Evolutionary conservation across 1,140 invertebrate genomes (phyloP).

Genomic region (Bombus haemorrhoidalis): DNA sequence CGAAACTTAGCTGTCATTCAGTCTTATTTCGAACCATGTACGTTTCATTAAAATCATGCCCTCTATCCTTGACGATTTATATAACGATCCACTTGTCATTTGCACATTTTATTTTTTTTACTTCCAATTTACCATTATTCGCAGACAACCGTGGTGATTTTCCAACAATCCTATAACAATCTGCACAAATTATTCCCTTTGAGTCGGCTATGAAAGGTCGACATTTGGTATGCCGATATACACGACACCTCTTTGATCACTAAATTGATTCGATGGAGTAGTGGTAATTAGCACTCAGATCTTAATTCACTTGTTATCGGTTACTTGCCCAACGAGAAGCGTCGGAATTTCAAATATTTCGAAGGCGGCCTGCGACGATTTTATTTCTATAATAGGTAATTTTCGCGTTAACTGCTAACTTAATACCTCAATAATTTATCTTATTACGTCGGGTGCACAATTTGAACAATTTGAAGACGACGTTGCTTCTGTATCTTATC

Average conservation of each 20-base stretch:
- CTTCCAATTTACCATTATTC: neutral
- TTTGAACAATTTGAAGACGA: neutral
- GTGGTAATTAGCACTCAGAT: conserved; percentile 16
- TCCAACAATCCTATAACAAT: neutral
- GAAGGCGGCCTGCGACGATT: neutral
- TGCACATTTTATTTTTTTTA: neutral
- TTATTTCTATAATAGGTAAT: neutral
- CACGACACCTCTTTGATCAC: conserved; percentile 14
- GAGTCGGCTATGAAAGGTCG: conserved; percentile 3
- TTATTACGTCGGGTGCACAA: neutral
- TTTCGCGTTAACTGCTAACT: too few species aligned
- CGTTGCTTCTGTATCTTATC: neutral
- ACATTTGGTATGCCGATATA: neutral
- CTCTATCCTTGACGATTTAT: neutral
- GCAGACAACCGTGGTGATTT: too few species aligned
- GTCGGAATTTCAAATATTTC: conserved; percentile 1
- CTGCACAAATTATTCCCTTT: conserved; percentile 18
- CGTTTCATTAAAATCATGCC: neutral
- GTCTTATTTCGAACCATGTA: neutral
- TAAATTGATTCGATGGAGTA: conserved; percentile 11
- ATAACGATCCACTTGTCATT: too few species aligned
- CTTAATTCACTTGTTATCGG: conserved; percentile 2
- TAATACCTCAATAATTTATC: neutral
- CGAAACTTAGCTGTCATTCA: neutral
- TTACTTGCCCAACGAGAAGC: neutral